Base-by-base conservation (phyloP, 2,113 vertebrate genomes). In the Neopipo cinnamomea region DNA sequence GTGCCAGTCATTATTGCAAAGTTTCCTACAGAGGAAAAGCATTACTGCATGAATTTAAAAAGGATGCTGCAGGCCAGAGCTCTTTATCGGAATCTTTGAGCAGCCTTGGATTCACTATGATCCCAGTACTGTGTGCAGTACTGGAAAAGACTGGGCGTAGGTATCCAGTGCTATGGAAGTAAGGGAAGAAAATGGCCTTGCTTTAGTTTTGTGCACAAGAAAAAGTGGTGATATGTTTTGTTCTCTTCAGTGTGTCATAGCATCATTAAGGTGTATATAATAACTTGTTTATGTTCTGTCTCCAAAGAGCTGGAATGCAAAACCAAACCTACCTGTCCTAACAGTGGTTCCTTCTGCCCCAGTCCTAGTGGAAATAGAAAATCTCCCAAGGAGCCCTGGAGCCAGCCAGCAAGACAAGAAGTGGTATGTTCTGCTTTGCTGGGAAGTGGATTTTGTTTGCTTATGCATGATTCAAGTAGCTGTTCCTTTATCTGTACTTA, bases 281-380 rank as follows among this genome's bases (percentile, higher is more conserved):
- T 68, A 55, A 77, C 66, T 93, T 95, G 41, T 97, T 82, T 96
- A 49, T 46, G 70, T 98, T 98, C 92, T 97, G 56, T 98, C 91
- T 66, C 81, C 50, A 63, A 97, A 98, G 98, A 91, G 84, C 84
- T 97, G 97, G 97, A 91, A 46, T 94, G 88, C 78, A 85, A 98
- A 93, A 96, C 97, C 97, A 85, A 83, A 94, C 89, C 75, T 72
- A 6, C 97, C 97, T 89, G 87, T 97, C 52, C 88, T 93, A 70
- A 82, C 97, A 75, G 89, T 79, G 0, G 77, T 98, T 83, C 95
- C 98, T 55, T 96, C 98, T 81, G 97, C 97, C 15, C 98, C 98
- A 37, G 93, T 98, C 80, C 97, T 98, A 12, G 97, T 99, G 92
- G 98, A 99, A 96, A 98, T 99, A 74, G 98, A 99, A 95, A 98